Base-by-base conservation (phyloP, 2,888 invertebrate genomes). In the Netelia inedita region DNA sequence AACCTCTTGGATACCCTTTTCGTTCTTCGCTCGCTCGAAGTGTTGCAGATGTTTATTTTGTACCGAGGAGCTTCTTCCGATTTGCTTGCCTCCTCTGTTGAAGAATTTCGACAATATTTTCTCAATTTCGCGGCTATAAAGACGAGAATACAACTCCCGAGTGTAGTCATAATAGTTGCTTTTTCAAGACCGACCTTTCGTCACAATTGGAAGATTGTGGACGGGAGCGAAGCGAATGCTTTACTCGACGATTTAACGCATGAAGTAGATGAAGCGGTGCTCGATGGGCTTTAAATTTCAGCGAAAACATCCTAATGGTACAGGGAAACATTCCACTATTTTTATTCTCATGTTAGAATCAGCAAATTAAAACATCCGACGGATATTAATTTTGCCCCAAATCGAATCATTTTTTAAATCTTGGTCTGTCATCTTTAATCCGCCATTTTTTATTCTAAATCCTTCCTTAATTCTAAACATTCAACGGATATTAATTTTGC, bases 1-100 rank as follows among this genome's bases (percentile, higher is more conserved):
- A 19, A 71, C 69, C 43, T 53, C 69, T 50, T 41, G 63, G 19
- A 68, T 21, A 35, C 68, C 46, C 50, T 23, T 76, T 79, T 6
- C 28, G 57, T 50, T 28, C 41, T 50, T 81, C 19, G 41, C 61
- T 82, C 81, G 41, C 66, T 75, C 65, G 53, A 55, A 35, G 35
- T 35, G 28, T 85, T 86, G 88, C 92, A 91, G 90, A 91, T 91
- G 92, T 91, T 90, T 91, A 90, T 90, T 91, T 90, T 91, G 85
- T 88, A 89, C 87, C 87, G 85, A 72, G 84, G 61, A 43, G 65
- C 76, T 28, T 61, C 50, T 35, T 28, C 63, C 50, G 10, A 74
- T 61, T 85, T 74, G 85, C 79, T 41, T 35, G 41, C 46, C 41
- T 5, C 35, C 35, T 5, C 35, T 35, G n/a, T 76, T 61, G n/a